Evolutionary conservation across 2,888 invertebrate genomes (phyloP), one percentile per base, ranked within the genome.

Genomic region (Teinopalpus imperialis): DNA sequence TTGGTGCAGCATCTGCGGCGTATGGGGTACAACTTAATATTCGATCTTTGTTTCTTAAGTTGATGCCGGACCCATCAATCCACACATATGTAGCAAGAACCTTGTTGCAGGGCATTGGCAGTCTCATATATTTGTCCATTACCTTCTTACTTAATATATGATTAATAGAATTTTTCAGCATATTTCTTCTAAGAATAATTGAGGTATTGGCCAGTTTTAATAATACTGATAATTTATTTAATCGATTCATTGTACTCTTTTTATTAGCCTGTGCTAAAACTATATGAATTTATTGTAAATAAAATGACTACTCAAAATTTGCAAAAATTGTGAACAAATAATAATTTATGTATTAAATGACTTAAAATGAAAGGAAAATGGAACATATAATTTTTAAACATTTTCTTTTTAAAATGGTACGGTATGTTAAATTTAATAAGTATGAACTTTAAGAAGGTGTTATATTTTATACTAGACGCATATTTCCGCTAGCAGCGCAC

Each of bases 41-140:
- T 50, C 92, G 88, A 39, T 93, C 92, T 71, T 95, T 94, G 50
- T 90, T 81, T 55, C 95, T 86, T 56, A 95, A 67, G 61, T 92
- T 90, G 59, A 94, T 93, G 1, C 94, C 94, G 1, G 93, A 93
- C 9, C 94, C 94, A 64, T 95, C 95, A 51, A 95, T 93, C 95
- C 95, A 95, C 3, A 94, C 77, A 66, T 95, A 95, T 5, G 93
- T 93, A 3, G 92, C 93, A 61, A 93, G 89, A 18, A 92, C 81
- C 53, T 91, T 90, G 53, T 91, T 90, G 51, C 90, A 89, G 1
- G 92, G 91, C 40, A 90, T 73, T 3, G 91, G 91, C 18, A 93
- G 78, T 48, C 89, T 79, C 66, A 91, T 57, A 61, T 91, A 92
- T 48, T 83, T 77, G 55, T 90, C 89, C 59, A 90, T 62, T 9